Conservation (phyloP, 2,113 vertebrate genomes). For the Bos javanicus region DNA sequence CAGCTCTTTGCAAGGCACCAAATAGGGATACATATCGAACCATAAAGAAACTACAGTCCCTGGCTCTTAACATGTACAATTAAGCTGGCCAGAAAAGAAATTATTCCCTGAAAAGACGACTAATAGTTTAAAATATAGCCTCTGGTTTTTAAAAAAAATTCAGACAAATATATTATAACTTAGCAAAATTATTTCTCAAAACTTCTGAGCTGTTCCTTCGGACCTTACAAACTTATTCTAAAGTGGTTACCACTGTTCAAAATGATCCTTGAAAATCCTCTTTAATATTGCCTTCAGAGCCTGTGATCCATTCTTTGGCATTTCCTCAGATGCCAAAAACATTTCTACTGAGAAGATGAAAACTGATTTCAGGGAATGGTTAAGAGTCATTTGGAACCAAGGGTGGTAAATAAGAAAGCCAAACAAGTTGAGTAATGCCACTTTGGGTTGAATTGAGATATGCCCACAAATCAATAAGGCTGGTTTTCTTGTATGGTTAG, state of each 20-base stretch:
- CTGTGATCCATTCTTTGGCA: neutral
- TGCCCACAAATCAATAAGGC: neutral
- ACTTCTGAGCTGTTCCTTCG: neutral
- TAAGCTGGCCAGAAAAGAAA: neutral
- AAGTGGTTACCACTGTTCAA: constrained; percentile 30
- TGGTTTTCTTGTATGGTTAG: constrained; percentile 2
- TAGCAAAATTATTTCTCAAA: neutral
- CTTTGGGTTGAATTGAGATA: neutral
- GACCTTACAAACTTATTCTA: constrained; percentile 20
- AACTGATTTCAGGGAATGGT: neutral
- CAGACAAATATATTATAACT: neutral
- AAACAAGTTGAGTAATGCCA: constrained; percentile 5
- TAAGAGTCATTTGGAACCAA: constrained; percentile 5
- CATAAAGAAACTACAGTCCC: neutral
- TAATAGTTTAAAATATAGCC: neutral
- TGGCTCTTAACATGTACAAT: neutral
- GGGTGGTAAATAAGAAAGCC: neutral
- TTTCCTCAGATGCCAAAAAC: neutral
- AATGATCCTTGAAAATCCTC: neutral
- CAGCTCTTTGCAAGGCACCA: neutral
- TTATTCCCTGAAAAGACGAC: neutral
- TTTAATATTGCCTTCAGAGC: neutral
- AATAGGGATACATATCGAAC: neutral
- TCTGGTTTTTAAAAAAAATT: neutral
- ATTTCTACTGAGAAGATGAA: constrained; percentile 18